Percentiles rank a stretch among this genome's conserved stretches.
Conservation (phyloP, 2,888 invertebrate species). For the Dryobota labecula region DNA sequence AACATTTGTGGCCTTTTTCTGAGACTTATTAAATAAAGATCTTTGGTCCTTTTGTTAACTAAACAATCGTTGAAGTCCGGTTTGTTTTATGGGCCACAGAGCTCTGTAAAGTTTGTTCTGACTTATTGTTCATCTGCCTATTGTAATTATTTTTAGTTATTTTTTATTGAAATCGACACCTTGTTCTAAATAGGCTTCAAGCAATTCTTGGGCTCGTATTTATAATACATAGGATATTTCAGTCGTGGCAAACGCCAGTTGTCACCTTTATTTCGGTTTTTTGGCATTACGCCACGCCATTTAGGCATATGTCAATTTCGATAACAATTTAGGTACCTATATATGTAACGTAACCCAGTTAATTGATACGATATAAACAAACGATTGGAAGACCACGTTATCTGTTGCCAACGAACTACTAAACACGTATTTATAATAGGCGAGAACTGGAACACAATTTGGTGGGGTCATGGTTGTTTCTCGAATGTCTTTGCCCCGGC, state of each 20-base stretch:
- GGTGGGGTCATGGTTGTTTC: slow-evolving; percentile 63
- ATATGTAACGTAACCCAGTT: slow-evolving; percentile 49
- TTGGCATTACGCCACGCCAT: slow-evolving; percentile 76
- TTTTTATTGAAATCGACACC: slow-evolving; percentile 67
- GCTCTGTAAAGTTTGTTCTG: too few species aligned
- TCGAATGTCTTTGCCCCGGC: slow-evolving; percentile 55
- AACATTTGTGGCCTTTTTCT: too few species aligned
- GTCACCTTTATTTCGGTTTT: slow-evolving; percentile 74
- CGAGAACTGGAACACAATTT: slow-evolving; percentile 54
- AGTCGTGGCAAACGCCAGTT: slow-evolving; percentile 67
- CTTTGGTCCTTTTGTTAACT: background rate
- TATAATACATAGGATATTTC: slow-evolving; percentile 67
- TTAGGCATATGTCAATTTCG: slow-evolving; percentile 75
- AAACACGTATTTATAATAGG: slow-evolving; percentile 35
- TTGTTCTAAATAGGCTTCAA: slow-evolving; percentile 70
- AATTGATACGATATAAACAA: slow-evolving; percentile 57
- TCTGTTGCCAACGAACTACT: slow-evolving; percentile 34
- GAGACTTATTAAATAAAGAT: too few species aligned
- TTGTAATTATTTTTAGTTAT: slow-evolving; percentile 33
- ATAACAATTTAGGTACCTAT: slow-evolving; percentile 49
- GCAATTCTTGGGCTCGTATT: slow-evolving; percentile 65
- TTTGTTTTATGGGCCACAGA: background rate
- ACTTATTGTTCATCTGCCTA: background rate
- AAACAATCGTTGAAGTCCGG: background rate
- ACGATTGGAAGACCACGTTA: slow-evolving; percentile 30